A percentile compares a stretch with the other conserved stretches of the same genome.
phyloP scores from a whole-genome alignment of 2,113 vertebrate genomes.

The Crotalus viridis region DNA sequence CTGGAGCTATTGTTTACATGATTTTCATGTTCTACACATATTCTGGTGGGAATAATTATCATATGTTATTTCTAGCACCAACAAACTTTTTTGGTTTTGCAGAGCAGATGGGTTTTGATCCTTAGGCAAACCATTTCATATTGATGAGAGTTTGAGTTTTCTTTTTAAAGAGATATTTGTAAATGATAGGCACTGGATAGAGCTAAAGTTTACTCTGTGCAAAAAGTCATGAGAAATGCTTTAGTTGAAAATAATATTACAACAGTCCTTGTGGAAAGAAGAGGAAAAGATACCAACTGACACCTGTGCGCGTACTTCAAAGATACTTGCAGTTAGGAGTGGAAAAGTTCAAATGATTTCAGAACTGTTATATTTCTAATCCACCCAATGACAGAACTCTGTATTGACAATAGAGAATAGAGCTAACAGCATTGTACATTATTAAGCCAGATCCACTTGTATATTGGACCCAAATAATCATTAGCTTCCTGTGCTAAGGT shows the following conservation, averaged over 20 bases:
- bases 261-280: not conserved
- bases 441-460: not conserved
- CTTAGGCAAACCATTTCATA: not conserved
- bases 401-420: not conserved
- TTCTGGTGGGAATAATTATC: not conserved
- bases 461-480: not conserved
- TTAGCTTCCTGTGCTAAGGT: not conserved
- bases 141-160: conserved; percentile 6
- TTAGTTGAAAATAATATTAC: not conserved
- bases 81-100: not conserved
- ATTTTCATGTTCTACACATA: not conserved
- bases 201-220: not conserved
- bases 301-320: not conserved
- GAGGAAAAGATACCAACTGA: not conserved
- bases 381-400: not conserved
- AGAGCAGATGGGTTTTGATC: not conserved
- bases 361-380: not conserved
- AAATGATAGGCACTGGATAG: not conserved
- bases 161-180: not conserved
- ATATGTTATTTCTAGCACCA: not conserved
- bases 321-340: not conserved
- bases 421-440: not conserved
- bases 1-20: not conserved
- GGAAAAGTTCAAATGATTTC: not conserved
- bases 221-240: not conserved